A percentile compares a stretch with the other conserved stretches of the same genome.
phyloP scores from a whole-genome alignment of 2,797 vertebrate genomes.

The Sylvia borin region DNA sequence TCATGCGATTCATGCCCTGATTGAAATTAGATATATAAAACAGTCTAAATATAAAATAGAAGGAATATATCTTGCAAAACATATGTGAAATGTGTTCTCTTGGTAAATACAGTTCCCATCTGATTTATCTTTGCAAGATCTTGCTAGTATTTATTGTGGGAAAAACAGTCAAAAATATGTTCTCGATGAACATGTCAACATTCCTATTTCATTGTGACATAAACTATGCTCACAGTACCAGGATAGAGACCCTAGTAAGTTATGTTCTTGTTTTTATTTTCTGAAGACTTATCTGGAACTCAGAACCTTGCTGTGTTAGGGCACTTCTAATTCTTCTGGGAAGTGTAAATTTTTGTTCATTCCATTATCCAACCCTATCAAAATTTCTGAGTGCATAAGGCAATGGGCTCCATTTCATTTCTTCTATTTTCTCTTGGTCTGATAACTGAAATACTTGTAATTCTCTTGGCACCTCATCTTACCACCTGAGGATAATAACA shows the following conservation, averaged over 20 bases:
- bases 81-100: neutral
- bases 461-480: neutral
- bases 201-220: neutral
- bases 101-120: neutral
- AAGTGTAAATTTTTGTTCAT: neutral
- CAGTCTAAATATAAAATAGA: neutral
- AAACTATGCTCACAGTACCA: neutral
- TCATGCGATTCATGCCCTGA: neutral
- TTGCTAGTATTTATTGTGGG: neutral
- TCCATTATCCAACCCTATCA: neutral
- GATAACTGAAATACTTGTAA: neutral
- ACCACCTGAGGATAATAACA: neutral
- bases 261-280: neutral
- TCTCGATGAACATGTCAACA: neutral
- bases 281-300: neutral
- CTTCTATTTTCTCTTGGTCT: neutral
- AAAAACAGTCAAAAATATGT: neutral
- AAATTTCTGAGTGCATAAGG: neutral
- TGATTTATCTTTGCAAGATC: neutral
- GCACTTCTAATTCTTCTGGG: neutral
- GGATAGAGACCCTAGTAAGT: neutral
- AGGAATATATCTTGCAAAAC: neutral
- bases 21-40: neutral
- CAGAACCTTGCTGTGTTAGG: neutral
- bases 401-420: neutral